Evolutionary conservation across 1,140 invertebrate genomes (phyloP).

Genomic region (Dendroctonus valens): DNA sequence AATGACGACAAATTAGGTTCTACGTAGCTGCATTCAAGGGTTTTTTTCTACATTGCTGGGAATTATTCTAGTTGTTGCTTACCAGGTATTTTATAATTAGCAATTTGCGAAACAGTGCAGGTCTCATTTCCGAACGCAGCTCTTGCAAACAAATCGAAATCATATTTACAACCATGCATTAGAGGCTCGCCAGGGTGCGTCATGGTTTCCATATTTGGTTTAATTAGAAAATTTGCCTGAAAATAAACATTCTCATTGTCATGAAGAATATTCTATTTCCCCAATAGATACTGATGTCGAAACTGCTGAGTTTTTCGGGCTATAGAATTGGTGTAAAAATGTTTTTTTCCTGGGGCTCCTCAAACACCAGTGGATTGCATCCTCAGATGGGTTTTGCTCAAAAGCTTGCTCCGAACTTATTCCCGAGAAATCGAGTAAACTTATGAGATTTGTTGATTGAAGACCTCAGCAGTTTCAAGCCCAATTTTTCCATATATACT

Average conservation of each 20-base stretch:
- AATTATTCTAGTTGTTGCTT: not conserved
- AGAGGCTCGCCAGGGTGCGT: slow-evolving; percentile 27
- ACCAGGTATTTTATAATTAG: slow-evolving; percentile 24
- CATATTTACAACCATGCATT: slow-evolving; percentile 23
- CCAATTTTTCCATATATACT: not conserved
- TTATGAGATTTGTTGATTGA: not conserved
- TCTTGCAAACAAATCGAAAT: slow-evolving; percentile 13
- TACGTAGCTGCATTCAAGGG: too few relatives aligned
- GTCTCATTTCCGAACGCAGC: not conserved
- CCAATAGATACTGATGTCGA: not conserved
- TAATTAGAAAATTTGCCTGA: slow-evolving; percentile 23
- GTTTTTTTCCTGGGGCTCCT: too few relatives aligned
- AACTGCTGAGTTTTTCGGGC: too few relatives aligned
- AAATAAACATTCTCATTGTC: not conserved
- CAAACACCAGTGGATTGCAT: too few relatives aligned
- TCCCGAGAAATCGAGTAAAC: not conserved
- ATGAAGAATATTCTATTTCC: too few relatives aligned
- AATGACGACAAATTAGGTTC: too few relatives aligned
- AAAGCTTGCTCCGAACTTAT: not conserved
- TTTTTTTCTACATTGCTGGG: not conserved
- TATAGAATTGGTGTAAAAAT: too few relatives aligned
- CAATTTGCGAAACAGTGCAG: slow-evolving; percentile 10
- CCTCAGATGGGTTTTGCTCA: not conserved
- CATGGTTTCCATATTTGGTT: slow-evolving; percentile 20
- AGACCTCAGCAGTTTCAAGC: not conserved